These are phyloP conservation scores for Caenorhabditis auriculariae DNA, from an alignment of 2,888 invertebrate genomes.

Conservation along the genomic window DNA sequence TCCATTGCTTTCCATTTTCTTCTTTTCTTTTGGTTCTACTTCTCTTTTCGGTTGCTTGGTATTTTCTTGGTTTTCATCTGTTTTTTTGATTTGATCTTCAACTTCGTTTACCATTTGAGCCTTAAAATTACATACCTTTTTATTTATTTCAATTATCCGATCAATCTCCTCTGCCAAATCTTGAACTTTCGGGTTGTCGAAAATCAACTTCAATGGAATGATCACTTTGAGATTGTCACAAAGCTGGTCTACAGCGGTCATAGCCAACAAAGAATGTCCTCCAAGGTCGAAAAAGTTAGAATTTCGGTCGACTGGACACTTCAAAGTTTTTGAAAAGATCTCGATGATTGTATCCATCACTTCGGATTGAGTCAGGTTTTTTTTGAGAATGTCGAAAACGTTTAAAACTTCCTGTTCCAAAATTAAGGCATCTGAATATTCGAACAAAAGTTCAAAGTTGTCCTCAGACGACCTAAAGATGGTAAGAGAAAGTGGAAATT, in stretches of 20 bases:
- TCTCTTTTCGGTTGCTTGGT: too few species aligned
- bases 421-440: constrained; percentile 21
- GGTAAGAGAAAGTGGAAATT: constrained; percentile 8
- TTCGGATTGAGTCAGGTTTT: background rate
- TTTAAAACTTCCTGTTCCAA: constrained; percentile 5
- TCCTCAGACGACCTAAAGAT: background rate
- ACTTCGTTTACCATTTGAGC: too few species aligned
- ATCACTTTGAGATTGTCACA: constrained; percentile 10
- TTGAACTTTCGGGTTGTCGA: constrained; percentile 30
- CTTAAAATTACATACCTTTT: too few species aligned
- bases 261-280: constrained; percentile 49
- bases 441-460: constrained; percentile 13
- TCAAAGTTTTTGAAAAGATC: constrained; percentile 8
- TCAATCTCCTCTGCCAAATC: constrained; percentile 10
- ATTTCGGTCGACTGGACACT: constrained; percentile 1
- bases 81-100: too few species aligned
- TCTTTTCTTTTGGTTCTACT: too few species aligned
- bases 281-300: constrained; percentile 47
- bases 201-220: constrained; percentile 26
- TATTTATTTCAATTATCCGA: background rate
- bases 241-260: constrained; percentile 27
- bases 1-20: background rate
- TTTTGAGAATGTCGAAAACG: constrained; percentile 1
- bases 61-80: too few species aligned
- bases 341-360: constrained; percentile 3